Conservation (phyloP, 2,888 invertebrate species). For the Pilophorus perplexus region DNA sequence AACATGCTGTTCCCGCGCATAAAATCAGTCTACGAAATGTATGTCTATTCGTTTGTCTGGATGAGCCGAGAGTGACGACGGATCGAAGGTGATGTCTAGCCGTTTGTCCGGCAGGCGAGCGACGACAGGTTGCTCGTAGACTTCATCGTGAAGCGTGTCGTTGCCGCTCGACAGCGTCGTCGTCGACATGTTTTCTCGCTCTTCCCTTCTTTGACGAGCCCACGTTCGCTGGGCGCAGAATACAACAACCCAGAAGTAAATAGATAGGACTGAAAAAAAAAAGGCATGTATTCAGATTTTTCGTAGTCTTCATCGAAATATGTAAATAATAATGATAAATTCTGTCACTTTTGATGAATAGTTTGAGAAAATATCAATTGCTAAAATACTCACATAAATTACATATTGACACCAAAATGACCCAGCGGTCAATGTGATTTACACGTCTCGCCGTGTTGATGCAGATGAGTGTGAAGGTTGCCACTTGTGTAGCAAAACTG, state of each 20-base stretch:
- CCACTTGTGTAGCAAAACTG: slow-evolving; percentile 47
- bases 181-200: slow-evolving; percentile 45
- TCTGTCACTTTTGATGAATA: too few species aligned
- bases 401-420: slow-evolving; percentile 45
- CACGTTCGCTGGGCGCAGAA: slow-evolving; percentile 47
- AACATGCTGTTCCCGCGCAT: too few species aligned
- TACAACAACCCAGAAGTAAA: slow-evolving; percentile 48
- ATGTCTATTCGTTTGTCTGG: slow-evolving; percentile 27
- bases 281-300: too few species aligned
- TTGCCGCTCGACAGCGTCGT: slow-evolving; percentile 45
- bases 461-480: slow-evolving; percentile 47
- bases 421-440: slow-evolving; percentile 44
- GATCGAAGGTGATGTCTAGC: slow-evolving; percentile 16
- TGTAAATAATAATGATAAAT: too few species aligned
- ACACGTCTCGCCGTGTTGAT: slow-evolving; percentile 42
- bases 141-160: slow-evolving; percentile 44
- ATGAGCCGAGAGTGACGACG: slow-evolving; percentile 19
- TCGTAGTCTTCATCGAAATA: too few species aligned
- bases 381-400: slow-evolving; percentile 45
- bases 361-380: background rate
- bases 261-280: slow-evolving; percentile 45
- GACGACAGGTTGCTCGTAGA: slow-evolving; percentile 31
- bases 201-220: slow-evolving; percentile 45
- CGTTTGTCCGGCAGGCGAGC: slow-evolving; percentile 18
- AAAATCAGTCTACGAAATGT: slow-evolving; percentile 25